Base-by-base conservation (phyloP, 2,888 invertebrate genomes). In the Polydrusus pterygomalis region DNA sequence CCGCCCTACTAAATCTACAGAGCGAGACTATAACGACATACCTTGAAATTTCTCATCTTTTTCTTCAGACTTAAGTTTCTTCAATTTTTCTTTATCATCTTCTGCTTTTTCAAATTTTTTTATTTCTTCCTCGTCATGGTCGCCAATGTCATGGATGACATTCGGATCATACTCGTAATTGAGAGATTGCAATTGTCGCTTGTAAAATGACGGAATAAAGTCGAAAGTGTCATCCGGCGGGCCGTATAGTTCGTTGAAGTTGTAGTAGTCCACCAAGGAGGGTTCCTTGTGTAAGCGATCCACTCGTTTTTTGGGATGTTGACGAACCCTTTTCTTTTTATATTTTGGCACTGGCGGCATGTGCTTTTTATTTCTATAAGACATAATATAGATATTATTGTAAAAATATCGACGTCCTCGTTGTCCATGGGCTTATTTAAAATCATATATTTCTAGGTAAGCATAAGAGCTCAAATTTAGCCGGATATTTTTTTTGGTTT, bases 151-250 rank as follows among this genome's bases (percentile, higher is more conserved):
- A 3, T 54, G 70, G 40, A 77, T 77, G 0, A 70, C 30, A 25
- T 65, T 40, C 8, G 77, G 74, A 62, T 74, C 70, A 15, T 43
- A 77, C 10, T 77, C 74, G 38, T 74, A 74, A 9, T 74, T 67
- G 13, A 63, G 45, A 2, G 73, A 64, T 74, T 81, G 79, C 45
- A 82, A 65, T 38, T 71, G 58, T 64, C 82, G 77, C 38, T 76
- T 63, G 5, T 70, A 18, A n/a, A 73, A 79, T 0, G 77, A 58
- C 0, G 80, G 79, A 25, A 79, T 78, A 38, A 51, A 78, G 18
- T 78, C 75, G 43, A 76, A 68, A 0, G 60, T 60, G 8, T 72
- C 68, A 25, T 64, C 62, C 17, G 72, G 69, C 30, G 49, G 25
- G 2, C 64, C 65, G 45, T 73, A 74, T 11, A 47, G 34, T 7